phyloP scores from a whole-genome alignment of 2,797 vertebrate genomes.

The Taeniopygia guttata region DNA sequence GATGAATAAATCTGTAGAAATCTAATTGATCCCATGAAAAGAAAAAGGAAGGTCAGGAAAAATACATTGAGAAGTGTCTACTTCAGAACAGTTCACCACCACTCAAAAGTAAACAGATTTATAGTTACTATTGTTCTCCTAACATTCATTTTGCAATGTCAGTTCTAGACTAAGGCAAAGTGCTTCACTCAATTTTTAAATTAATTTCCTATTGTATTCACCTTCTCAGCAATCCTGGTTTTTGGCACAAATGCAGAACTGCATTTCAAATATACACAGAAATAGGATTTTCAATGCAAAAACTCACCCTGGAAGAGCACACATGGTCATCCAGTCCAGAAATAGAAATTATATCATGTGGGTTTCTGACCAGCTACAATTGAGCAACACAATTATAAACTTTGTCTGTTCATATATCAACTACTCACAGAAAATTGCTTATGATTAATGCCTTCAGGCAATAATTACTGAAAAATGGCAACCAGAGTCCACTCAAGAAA shows the following conservation, averaged over 20 bases:
- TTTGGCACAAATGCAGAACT: background rate
- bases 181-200: background rate
- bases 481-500: background rate
- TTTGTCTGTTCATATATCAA: background rate
- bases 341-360: background rate
- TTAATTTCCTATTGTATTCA: background rate
- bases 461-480: background rate
- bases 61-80: background rate
- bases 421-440: background rate
- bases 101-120: background rate
- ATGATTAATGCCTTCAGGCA: background rate
- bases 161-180: background rate
- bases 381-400: background rate
- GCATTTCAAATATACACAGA: constrained; percentile 1
- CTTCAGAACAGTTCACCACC: background rate
- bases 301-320: background rate
- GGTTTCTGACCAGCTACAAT: background rate
- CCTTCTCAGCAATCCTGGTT: background rate
- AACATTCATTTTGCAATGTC: background rate
- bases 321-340: background rate
- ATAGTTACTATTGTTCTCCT: background rate
- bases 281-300: constrained; percentile 19
- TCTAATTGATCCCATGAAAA: background rate
- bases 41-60: background rate
- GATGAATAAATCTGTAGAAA: background rate